phyloP scores from a whole-genome alignment of 2,797 vertebrate genomes.

The Halcyon smyrnensis region DNA sequence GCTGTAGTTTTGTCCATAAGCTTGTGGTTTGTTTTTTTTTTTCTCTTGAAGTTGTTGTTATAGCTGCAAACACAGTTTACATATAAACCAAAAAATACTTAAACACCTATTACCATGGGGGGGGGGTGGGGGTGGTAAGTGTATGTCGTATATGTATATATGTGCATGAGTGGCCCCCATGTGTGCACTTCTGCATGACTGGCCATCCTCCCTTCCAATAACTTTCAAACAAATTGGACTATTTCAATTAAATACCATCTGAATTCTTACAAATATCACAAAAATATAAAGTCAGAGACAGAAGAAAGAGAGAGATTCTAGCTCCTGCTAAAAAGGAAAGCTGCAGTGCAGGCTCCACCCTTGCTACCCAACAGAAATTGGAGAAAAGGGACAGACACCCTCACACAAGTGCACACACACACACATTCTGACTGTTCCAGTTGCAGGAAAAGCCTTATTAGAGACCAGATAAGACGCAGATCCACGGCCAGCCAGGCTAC shows the following conservation, averaged over 20 bases:
- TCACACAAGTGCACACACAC: no score
- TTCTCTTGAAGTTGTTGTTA: background rate
- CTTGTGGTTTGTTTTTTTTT: background rate
- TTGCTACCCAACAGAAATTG: background rate
- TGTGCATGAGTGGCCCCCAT: background rate
- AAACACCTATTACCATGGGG: background rate
- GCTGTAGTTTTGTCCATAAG: background rate
- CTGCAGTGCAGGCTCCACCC: background rate
- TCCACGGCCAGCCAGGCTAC: background rate
- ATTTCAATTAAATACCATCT: background rate
- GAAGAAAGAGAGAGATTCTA: background rate
- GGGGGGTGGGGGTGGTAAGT: fast-evolving
- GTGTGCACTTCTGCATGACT: background rate
- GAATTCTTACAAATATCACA: background rate
- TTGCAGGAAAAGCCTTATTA: background rate
- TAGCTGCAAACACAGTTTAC: background rate
- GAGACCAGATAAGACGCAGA: background rate
- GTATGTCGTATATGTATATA: background rate
- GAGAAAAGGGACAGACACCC: background rate
- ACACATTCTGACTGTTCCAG: background rate
- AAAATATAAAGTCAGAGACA: background rate
- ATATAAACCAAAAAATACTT: background rate
- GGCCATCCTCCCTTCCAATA: background rate
- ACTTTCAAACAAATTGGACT: background rate
- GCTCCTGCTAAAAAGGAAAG: background rate